Base-by-base conservation (phyloP, 2,113 vertebrate genomes). In the Pycnonotus jocosus region DNA sequence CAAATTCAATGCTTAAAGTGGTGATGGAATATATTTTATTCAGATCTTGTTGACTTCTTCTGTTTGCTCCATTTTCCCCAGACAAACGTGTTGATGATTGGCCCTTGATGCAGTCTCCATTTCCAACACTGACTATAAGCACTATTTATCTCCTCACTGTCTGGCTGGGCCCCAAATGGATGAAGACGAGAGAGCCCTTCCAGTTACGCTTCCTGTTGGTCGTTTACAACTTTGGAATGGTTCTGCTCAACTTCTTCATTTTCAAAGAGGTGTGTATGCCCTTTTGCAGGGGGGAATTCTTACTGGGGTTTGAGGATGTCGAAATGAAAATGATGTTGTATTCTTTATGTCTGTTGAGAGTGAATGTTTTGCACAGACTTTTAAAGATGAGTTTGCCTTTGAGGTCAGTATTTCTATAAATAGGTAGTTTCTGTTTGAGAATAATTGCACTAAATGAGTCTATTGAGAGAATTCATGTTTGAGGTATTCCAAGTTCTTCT, bases 181-280 rank as follows among this genome's bases (percentile, higher is more conserved):
- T 99, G 99, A 98, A 98, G 98, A 98, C 99, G 76, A 98, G 98
- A 93, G 99, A 99, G 93, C 98, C 99, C 48, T 99, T 99, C 96
- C 99, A 99, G 97, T 98, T 99, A 88, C 98, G 99, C 83, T 98
- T 98, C 92, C 98, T 99, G n/a, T 98, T 99, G 93, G 98, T 99
- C 71, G 50, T 98, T 96, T 99, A 99, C 98, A 99, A 99, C 98
- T 99, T 99, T 96, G 99, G 99, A 81, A 99, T 99, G 99, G 99
- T 99, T 97, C 98, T 99, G 94, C 98, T 99, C 95, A 99, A 99
- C 97, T 98, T 99, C 97, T 99, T 99, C 97, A 99, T 99, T 97
- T 99, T 99, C 96, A 99, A 99, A 98, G 99, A 99, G 99, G 99
- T 99, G 87, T 48, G 97, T 96, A 81, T 92, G 56, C 47, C 68